Base-by-base conservation (phyloP, 2,113 vertebrate genomes). In the Colius striatus region DNA sequence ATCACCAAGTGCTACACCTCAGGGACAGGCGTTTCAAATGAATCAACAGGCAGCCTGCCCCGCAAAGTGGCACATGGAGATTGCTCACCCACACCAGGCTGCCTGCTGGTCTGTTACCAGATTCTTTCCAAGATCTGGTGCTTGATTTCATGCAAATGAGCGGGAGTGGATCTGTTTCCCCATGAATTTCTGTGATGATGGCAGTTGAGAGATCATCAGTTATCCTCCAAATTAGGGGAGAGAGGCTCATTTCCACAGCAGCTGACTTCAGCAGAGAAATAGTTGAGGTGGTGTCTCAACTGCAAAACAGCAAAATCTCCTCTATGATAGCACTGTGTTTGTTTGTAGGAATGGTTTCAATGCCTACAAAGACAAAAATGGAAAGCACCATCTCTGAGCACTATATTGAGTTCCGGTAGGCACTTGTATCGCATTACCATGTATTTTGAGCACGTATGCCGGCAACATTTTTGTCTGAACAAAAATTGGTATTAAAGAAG, bases 71-170 rank as follows among this genome's bases (percentile, higher is more conserved):
- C 23, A 26, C 17, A 11, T 74, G 87, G 85, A 22, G 82, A 75
- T 71, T 79, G 95, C 82, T 96, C 92, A 90, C 76, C 78, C 7
- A 3, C 6, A 1, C 68, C 7, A 4, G 75, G 63, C 82, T 3
- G 88, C 75, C 63, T 41, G 34, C 63, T 77, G 71, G 9, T 86
- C 95, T 53, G 38, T 29, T 14, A 48, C 23, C 90, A 84, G 87
- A 96, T 95, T 90, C 82, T 27, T 94, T 88, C 91, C 91, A 79
- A 95, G 93, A 95, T 91, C 61, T 54, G 65, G 29, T 55, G 70
- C 79, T 65, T 94, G 93, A 97, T 97, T 94, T 90, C 90, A 94
- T 14, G 82, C 32, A 90, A 83, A 48, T 6, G 8, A 22, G 58
- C 63, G 61, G 94, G 95, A 95, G 75, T 41, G 55, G 57, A 86